Evolutionary conservation across 2,113 vertebrate genomes (phyloP).

Genomic region (Anas platyrhynchos): DNA sequence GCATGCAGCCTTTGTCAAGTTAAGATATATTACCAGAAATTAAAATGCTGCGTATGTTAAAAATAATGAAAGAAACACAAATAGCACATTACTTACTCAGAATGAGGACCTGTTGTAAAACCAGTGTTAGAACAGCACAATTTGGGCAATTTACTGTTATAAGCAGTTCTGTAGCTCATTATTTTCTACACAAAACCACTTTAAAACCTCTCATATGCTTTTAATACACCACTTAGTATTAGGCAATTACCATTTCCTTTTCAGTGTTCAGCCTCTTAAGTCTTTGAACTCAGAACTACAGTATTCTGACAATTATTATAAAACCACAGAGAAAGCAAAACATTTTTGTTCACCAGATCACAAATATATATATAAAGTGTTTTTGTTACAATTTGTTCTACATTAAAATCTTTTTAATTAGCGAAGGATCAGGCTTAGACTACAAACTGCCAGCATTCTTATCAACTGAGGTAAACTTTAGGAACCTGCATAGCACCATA

Average conservation of each 20-base stretch:
- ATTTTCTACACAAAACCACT: conserved; percentile 60
- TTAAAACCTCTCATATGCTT: conserved; percentile 65
- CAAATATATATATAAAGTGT: not conserved
- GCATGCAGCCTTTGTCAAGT: not conserved
- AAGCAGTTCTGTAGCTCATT: conserved; percentile 45
- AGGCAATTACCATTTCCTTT: conserved; percentile 63
- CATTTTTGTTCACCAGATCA: not conserved
- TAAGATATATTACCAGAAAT: not conserved
- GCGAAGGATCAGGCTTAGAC: not conserved
- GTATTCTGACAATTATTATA: conserved; percentile 46
- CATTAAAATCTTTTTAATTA: conserved; percentile 4
- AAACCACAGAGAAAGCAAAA: conserved; percentile 46
- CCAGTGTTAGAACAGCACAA: conserved; percentile 21
- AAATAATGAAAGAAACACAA: not conserved
- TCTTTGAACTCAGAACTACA: conserved; percentile 61
- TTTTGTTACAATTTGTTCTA: conserved; percentile 11
- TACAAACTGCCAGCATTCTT: not conserved
- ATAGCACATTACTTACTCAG: conserved; percentile 17
- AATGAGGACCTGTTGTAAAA: conserved; percentile 25
- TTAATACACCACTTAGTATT: conserved; percentile 65
- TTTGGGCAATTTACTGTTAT: conserved; percentile 38
- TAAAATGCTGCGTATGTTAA: not conserved
- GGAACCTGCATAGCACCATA: not conserved
- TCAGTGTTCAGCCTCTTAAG: conserved; percentile 49
- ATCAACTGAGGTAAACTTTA: not conserved